Evolutionary conservation across 2,888 invertebrate species (phyloP), one percentile per base, ranked within the genome.

Genomic region (Drosophila anomalipes): DNA sequence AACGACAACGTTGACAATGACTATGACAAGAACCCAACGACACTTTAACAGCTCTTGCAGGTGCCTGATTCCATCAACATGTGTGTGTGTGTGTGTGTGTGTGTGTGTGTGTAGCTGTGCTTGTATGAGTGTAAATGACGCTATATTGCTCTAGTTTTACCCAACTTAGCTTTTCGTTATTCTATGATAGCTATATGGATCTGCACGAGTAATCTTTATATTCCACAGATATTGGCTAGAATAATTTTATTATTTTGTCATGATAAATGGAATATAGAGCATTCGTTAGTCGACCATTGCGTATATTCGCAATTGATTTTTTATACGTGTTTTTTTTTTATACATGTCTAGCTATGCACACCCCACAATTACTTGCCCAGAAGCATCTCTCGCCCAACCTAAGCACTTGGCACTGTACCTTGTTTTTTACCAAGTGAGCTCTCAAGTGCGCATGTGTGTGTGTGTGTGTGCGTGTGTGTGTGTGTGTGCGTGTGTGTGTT

Each of bases 1-100:
- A 89, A 89, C 87, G 86, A 82, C 89, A 86, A 84, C 89, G 82
- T 82, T 89, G 86, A 86, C 89, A 86, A 86, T 84, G 86, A 86
- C 86, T 84, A 86, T 86, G 86, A 81, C 86, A 86, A 89, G 89
- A 82, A 61, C 89, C 81, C 89, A 83, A 84, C 79, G 87, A 89
- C 84, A 89, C 86, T 86, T 88, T 88, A 88, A 86, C 85, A 88
- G 85, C 85, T 68, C 86, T 81, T 85, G 83, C 84, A 85, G 84
- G 88, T 85, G 86, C 86, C 86, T 64, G 60, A 60, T 56, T 52
- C 65, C 56, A 22, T 37, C 51, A 32, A 30, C 63, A 22, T 59
- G n/a, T 56, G 19, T 37, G 41, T 52, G 16, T 28, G 22, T 52
- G 16, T 44, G 37, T 33, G 19, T 41, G 39, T 33, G 16, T 30